A percentile compares a stretch with the other conserved stretches of the same genome.
These are phyloP conservation scores for Solenopsis invicta DNA, from an alignment of 1,140 invertebrate genomes.

Conservation along the genomic window DNA sequence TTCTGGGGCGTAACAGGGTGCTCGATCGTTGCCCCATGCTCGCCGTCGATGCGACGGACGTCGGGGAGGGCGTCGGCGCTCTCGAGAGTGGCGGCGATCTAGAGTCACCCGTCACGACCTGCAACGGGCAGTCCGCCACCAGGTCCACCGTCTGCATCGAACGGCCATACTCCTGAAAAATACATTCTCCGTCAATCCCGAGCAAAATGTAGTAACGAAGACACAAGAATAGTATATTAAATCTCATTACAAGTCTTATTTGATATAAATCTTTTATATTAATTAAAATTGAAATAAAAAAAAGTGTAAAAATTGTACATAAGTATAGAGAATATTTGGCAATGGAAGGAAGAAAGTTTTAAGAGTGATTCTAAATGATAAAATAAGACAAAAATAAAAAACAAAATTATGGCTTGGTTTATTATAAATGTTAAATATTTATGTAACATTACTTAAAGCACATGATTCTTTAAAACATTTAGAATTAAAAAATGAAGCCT, in stretches of 20 bases:
- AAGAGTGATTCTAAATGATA: too few species aligned
- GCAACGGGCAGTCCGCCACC: conserved; percentile 80
- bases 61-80: conserved; percentile 53
- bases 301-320: too few species aligned
- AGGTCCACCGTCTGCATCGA: conserved; percentile 81
- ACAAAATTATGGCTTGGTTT: too few species aligned
- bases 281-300: background rate
- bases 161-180: conserved; percentile 77
- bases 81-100: conserved; percentile 73
- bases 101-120: conserved; percentile 72
- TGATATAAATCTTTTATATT: background rate
- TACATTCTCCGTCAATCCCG: background rate
- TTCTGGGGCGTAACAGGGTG: conserved; percentile 89
- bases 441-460: too few species aligned
- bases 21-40: conserved; percentile 88
- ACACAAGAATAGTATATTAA: too few species aligned
- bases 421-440: too few species aligned
- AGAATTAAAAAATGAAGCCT: too few species aligned
- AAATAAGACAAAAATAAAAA: too few species aligned
- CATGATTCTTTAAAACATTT: too few species aligned
- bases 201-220: background rate
- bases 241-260: background rate
- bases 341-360: too few species aligned
- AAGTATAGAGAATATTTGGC: too few species aligned
- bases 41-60: conserved; percentile 59